Evolutionary conservation across 2,888 invertebrate species (phyloP).

Genomic region (Amblyjoppa fuscipennis): DNA sequence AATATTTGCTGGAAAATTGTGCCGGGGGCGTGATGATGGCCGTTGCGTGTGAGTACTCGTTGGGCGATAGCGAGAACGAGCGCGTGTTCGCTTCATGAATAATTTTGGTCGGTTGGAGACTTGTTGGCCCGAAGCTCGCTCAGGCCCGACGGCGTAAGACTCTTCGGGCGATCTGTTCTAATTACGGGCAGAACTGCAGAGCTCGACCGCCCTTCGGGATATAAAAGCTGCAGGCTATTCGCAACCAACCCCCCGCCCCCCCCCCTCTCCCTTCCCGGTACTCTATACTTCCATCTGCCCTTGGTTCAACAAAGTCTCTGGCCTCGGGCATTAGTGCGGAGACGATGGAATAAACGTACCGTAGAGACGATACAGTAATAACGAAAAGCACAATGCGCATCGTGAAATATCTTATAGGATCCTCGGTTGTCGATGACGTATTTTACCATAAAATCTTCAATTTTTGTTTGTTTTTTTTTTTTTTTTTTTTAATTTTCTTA

Average conservation of each 20-base stretch:
- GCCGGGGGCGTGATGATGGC: conserved; percentile 73
- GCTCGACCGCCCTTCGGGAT: conserved; percentile 71
- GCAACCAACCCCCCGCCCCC: conserved; percentile 43
- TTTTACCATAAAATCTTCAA: neutral
- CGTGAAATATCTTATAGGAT: conserved; percentile 21
- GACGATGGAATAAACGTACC: conserved; percentile 69
- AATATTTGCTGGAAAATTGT: conserved; percentile 84
- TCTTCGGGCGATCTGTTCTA: conserved; percentile 83
- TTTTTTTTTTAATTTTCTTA: neutral
- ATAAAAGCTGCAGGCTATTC: conserved; percentile 60
- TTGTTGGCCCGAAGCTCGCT: conserved; percentile 81
- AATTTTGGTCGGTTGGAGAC: conserved; percentile 84
- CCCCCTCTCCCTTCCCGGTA: conserved; percentile 66
- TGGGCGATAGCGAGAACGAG: conserved; percentile 62
- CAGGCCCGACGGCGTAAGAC: conserved; percentile 63
- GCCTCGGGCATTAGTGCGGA: conserved; percentile 65
- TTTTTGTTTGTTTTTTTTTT: neutral
- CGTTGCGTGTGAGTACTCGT: conserved; percentile 40
- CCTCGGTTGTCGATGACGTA: conserved; percentile 4
- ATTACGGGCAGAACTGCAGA: conserved; percentile 84
- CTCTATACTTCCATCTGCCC: conserved; percentile 72
- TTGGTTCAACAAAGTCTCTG: conserved; percentile 72
- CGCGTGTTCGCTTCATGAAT: conserved; percentile 82
- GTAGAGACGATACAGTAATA: conserved; percentile 57
- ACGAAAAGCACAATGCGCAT: conserved; percentile 23